Percentiles rank a stretch among this genome's conserved stretches.
These are phyloP conservation scores for Hylaeus anthracinus DNA, from an alignment of 1,140 invertebrate species.

Conservation along the genomic window DNA sequence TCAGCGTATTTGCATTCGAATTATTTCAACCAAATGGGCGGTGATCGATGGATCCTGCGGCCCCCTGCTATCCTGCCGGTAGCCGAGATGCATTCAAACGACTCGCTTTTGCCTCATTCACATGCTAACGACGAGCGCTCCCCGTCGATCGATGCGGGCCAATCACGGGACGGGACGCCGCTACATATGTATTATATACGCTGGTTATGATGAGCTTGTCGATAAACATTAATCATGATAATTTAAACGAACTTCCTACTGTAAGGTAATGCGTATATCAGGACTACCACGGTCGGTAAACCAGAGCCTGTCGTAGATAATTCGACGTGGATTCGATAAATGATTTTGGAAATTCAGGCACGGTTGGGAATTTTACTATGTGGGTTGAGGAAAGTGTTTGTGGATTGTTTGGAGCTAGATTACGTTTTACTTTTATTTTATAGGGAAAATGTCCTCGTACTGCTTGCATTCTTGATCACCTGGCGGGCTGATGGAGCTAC, in stretches of 20 bases:
- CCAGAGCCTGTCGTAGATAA: too few species aligned
- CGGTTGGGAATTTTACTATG: too few species aligned
- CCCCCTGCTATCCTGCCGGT: slow-evolving; percentile 27
- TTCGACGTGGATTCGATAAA: too few species aligned
- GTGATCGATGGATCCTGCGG: slow-evolving; percentile 55
- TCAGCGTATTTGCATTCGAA: slow-evolving; percentile 58
- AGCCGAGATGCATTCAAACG: slow-evolving; percentile 53
- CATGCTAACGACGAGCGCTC: slow-evolving; percentile 54
- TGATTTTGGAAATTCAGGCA: too few species aligned
- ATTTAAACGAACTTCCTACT: slow-evolving; percentile 53
- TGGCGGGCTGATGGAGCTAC: not conserved
- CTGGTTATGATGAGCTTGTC: slow-evolving; percentile 47
- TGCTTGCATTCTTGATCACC: slow-evolving; percentile 15
- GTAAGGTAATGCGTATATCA: too few species aligned
- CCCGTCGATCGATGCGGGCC: slow-evolving; percentile 51
- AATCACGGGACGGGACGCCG: slow-evolving; percentile 44
- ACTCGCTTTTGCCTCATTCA: slow-evolving; percentile 57
- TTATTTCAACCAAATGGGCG: slow-evolving; percentile 60
- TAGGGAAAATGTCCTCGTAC: too few species aligned
- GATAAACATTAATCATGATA: slow-evolving; percentile 61
- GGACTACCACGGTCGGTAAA: too few species aligned
- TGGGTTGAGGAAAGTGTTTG: too few species aligned
- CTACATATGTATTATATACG: slow-evolving; percentile 55
- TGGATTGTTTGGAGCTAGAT: too few species aligned
- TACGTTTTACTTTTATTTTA: too few species aligned